phyloP scores from a whole-genome alignment of 2,797 vertebrate species.

The Avahi laniger region DNA sequence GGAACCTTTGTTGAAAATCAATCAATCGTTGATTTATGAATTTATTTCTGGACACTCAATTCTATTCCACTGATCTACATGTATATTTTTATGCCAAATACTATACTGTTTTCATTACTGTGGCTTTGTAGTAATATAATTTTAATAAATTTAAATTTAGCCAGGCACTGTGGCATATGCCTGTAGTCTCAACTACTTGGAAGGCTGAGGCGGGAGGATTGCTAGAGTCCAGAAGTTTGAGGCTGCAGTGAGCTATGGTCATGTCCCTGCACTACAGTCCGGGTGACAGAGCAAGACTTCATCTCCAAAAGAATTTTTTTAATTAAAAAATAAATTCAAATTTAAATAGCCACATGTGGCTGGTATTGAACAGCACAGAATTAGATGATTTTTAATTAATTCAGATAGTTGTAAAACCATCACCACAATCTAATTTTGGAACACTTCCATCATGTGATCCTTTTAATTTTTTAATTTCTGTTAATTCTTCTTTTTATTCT shows the following conservation, averaged over 20 bases:
- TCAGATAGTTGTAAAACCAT: not conserved
- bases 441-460: not conserved
- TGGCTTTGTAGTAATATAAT: not conserved
- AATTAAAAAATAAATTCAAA: not conserved
- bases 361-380: not conserved
- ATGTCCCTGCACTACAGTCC: too few relatives aligned
- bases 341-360: not conserved
- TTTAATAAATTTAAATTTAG: not conserved
- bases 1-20: not conserved
- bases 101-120: not conserved
- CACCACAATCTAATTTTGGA: not conserved
- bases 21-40: not conserved
- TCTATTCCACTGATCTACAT: not conserved
- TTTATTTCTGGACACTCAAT: not conserved
- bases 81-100: not conserved
- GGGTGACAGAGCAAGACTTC: too few relatives aligned
- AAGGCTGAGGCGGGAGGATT: too few relatives aligned
- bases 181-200: too few relatives aligned
- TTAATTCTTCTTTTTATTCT: slow-evolving; percentile 5
- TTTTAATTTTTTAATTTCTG: slow-evolving; percentile 22
- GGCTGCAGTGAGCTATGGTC: too few relatives aligned
- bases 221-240: too few relatives aligned
- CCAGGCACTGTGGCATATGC: too few relatives aligned
- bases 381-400: not conserved
- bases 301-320: too few relatives aligned